A percentile compares a stretch with the other conserved stretches of the same genome.
Conservation (phyloP, 2,888 invertebrate species). For the Erebia epiphron region DNA sequence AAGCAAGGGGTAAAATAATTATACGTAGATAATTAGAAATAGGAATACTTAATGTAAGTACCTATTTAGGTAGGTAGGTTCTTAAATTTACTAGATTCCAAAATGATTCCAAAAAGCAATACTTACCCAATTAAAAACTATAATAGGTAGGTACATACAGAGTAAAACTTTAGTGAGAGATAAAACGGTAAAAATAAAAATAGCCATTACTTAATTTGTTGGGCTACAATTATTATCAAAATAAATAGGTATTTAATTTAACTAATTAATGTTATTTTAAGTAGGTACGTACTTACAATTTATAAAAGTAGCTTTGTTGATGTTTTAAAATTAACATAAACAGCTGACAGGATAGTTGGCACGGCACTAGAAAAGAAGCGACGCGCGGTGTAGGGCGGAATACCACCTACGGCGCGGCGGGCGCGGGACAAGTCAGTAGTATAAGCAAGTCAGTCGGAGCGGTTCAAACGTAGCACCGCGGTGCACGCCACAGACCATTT, state of each 20-base stretch:
- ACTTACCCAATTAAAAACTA: neutral
- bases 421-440: constrained; percentile 19
- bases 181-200: neutral
- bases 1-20: neutral
- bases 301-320: constrained; percentile 25
- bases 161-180: too few relatives aligned
- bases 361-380: constrained; percentile 19
- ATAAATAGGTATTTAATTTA: neutral
- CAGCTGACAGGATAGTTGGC: constrained; percentile 36
- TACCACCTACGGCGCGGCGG: constrained; percentile 1
- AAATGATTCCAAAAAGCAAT: too few relatives aligned
- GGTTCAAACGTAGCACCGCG: constrained; percentile 31
- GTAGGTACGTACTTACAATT: constrained; percentile 34
- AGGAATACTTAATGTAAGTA: too few relatives aligned
- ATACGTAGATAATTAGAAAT: neutral
- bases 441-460: constrained; percentile 16
- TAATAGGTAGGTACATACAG: too few relatives aligned
- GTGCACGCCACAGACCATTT: constrained; percentile 41
- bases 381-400: constrained; percentile 23
- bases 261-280: too few relatives aligned
- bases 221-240: neutral
- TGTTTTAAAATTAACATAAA: constrained; percentile 28
- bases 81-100: too few relatives aligned
- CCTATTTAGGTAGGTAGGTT: too few relatives aligned
- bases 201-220: constrained; percentile 1